Conservation (phyloP, 2,888 invertebrate species). For the Lithophane ornitopus region DNA sequence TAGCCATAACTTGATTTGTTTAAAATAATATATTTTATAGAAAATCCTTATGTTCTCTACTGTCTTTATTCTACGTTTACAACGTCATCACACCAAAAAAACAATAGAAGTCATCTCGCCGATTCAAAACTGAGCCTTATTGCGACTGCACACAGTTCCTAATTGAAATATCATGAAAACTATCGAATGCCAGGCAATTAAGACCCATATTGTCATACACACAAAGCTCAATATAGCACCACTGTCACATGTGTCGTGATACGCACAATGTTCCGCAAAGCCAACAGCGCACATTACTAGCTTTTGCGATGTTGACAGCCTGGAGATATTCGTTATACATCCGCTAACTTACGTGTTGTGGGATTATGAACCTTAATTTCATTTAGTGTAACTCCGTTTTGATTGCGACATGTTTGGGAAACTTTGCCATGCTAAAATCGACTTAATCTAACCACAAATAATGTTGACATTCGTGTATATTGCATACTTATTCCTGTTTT, state of each 20-base stretch:
- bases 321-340: constrained; percentile 43
- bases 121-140: constrained; percentile 12
- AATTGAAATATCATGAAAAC: not conserved
- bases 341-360: not conserved
- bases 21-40: not conserved
- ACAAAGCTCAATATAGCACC: constrained; percentile 29
- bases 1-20: constrained; percentile 23
- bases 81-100: not conserved
- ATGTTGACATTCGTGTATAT: not conserved
- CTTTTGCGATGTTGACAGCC: constrained; percentile 44
- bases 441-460: not conserved
- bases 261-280: constrained; percentile 58
- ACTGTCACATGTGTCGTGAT: constrained; percentile 27
- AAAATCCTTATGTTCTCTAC: not conserved
- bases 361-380: not conserved
- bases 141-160: constrained; percentile 7
- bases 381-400: not conserved
- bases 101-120: not conserved
- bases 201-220: not conserved
- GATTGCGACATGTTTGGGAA: not conserved
- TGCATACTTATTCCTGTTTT: not conserved
- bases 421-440: not conserved
- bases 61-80: constrained; percentile 5
- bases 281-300: constrained; percentile 50
- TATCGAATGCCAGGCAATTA: constrained; percentile 2